These are phyloP conservation scores for Cyphomyrus discorhynchus DNA, from an alignment of 2,113 vertebrate species.

Conservation along the genomic window DNA sequence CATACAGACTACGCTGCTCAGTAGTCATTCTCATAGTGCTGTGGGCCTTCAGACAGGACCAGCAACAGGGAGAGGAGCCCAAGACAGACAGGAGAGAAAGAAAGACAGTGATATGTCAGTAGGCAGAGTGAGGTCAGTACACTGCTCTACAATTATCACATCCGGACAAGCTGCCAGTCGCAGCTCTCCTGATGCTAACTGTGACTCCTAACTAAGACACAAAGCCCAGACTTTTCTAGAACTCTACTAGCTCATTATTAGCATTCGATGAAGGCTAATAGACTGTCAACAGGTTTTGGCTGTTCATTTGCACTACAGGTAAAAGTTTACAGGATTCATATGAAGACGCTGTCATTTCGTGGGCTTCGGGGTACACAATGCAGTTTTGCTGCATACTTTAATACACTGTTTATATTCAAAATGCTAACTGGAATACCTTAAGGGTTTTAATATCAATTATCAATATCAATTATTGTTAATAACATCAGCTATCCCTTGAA, in stretches of 20 bases:
- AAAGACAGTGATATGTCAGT: constrained; percentile 44
- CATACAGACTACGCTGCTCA: constrained; percentile 51
- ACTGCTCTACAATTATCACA: constrained; percentile 21
- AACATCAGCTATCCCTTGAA: background rate
- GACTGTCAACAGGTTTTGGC: constrained; percentile 27
- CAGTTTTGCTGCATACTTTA: background rate
- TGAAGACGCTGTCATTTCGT: background rate
- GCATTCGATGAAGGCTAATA: constrained; percentile 32
- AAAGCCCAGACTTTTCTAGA: constrained; percentile 6
- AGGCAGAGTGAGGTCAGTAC: constrained; percentile 27
- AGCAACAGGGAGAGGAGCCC: constrained; percentile 24
- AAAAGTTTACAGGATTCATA: constrained; percentile 3
- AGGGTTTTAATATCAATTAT: background rate
- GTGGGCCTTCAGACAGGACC: constrained; percentile 51
- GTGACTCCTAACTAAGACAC: background rate
- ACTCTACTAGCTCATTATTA: constrained; percentile 38
- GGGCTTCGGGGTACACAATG: background rate
- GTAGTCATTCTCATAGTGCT: constrained; percentile 71
- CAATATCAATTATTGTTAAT: background rate
- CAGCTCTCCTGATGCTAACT: constrained; percentile 7
- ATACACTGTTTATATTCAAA: background rate
- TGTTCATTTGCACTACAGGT: constrained; percentile 9
- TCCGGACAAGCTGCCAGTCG: constrained; percentile 1
- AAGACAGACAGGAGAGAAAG: constrained; percentile 35
- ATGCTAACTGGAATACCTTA: background rate